A percentile compares a stretch with the other conserved stretches of the same genome.
These are phyloP conservation scores for Echiichthys vipera DNA, from an alignment of 2,797 vertebrate species.

Conservation along the genomic window DNA sequence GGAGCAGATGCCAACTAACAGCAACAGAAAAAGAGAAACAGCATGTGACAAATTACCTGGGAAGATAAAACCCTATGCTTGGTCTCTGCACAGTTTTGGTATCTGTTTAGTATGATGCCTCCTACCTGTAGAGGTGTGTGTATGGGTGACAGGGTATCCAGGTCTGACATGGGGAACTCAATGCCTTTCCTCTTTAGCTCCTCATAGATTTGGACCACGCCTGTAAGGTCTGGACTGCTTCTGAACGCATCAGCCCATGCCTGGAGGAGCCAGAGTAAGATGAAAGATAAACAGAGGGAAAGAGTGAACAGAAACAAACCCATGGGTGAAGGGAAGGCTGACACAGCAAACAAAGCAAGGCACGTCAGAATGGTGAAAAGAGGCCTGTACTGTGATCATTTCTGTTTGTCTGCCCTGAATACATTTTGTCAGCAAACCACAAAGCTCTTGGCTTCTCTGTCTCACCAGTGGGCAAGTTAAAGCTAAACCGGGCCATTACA, in stretches of 20 bases:
- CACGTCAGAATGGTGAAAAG: conserved; percentile 29
- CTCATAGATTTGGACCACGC: conserved; percentile 97
- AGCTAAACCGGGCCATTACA: conserved; percentile 19
- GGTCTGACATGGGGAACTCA: conserved; percentile 95
- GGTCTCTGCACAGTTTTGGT: not conserved
- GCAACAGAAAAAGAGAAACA: not conserved
- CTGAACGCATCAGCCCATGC: conserved; percentile 99
- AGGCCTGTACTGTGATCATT: conserved; percentile 44
- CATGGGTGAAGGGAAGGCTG: conserved; percentile 13
- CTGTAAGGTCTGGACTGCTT: conserved; percentile 97
- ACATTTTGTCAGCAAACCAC: conserved; percentile 39
- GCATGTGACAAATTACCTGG: not conserved
- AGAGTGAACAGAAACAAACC: not conserved
- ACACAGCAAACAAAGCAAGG: conserved; percentile 49
- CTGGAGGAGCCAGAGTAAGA: conserved; percentile 74
- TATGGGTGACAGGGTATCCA: conserved; percentile 96
- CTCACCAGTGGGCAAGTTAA: not conserved
- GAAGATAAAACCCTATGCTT: not conserved
- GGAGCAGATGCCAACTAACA: conserved; percentile 84
- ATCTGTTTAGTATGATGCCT: conserved; percentile 28
- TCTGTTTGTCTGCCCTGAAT: conserved; percentile 45
- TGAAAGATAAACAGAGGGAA: conserved; percentile 14
- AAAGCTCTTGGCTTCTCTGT: conserved; percentile 31
- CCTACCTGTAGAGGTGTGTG: conserved; percentile 95
- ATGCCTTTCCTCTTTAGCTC: conserved; percentile 98